These are phyloP conservation scores for Odontamblyopus lacepedii DNA, from an alignment of 2,797 vertebrate species.

Conservation along the genomic window DNA sequence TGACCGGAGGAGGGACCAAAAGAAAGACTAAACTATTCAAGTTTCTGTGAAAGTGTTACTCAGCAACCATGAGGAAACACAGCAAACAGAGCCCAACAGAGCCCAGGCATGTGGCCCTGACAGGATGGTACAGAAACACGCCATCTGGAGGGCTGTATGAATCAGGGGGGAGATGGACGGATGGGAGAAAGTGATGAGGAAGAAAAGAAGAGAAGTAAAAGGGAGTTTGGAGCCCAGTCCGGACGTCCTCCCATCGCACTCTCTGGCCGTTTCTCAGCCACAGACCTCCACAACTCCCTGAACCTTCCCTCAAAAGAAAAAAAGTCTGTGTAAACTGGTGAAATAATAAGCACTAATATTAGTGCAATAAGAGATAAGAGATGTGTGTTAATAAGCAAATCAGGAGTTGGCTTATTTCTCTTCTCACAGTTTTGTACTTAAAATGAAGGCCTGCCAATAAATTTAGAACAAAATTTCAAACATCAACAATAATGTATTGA, in stretches of 20 bases:
- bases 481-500: not conserved
- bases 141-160: constrained; percentile 51
- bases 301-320: constrained; percentile 26
- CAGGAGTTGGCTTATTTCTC: not conserved
- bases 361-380: not conserved
- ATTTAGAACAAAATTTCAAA: not conserved
- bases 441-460: not conserved
- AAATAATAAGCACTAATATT: not conserved
- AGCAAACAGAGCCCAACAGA: constrained; percentile 54
- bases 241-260: constrained; percentile 53
- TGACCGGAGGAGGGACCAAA: constrained; percentile 20
- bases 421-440: not conserved
- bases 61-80: constrained; percentile 54
- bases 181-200: constrained; percentile 20
- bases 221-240: constrained; percentile 31
- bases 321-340: constrained; percentile 10
- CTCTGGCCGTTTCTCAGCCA: constrained; percentile 44
- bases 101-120: constrained; percentile 37
- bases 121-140: constrained; percentile 40
- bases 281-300: constrained; percentile 39
- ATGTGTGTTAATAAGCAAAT: not conserved
- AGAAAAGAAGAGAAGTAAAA: constrained; percentile 13
- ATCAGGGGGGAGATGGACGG: constrained; percentile 25
- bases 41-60: constrained; percentile 60
- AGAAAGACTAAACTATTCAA: constrained; percentile 43